These are phyloP conservation scores for Sipha maydis DNA, from an alignment of 2,888 invertebrate genomes.

Conservation along the genomic window DNA sequence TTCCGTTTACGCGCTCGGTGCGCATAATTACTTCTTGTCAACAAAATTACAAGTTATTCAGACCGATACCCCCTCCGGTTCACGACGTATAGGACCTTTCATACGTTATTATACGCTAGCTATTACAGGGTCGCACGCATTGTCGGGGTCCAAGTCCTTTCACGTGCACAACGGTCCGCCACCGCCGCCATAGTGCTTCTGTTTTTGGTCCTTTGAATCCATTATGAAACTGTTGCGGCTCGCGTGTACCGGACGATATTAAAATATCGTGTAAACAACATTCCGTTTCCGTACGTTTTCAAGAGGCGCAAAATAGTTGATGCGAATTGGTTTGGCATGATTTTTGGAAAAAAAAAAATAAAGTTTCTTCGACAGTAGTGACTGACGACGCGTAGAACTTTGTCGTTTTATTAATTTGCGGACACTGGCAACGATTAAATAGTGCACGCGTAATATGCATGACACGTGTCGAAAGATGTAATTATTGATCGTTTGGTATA, in stretches of 20 bases:
- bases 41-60: slow-evolving; percentile 31
- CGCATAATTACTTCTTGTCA: slow-evolving; percentile 29
- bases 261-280: neutral
- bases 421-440: too few relatives aligned
- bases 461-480: too few relatives aligned
- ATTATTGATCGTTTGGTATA: too few relatives aligned
- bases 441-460: too few relatives aligned
- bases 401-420: too few relatives aligned
- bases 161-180: neutral
- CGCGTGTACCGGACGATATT: neutral
- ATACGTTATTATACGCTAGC: neutral
- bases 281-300: too few relatives aligned
- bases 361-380: too few relatives aligned
- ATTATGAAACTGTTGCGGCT: neutral
- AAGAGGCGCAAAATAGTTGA: neutral
- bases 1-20: neutral
- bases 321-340: too few relatives aligned
- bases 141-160: neutral
- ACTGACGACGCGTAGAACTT: too few relatives aligned
- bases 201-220: neutral
- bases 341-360: too few relatives aligned
- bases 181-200: too few relatives aligned
- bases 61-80: slow-evolving; percentile 22
- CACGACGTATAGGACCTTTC: slow-evolving; percentile 7
- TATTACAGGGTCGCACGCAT: neutral